A percentile compares a stretch with the other conserved stretches of the same genome.
These are phyloP conservation scores for Phyllotreta striolata DNA, from an alignment of 2,888 invertebrate species.

Conservation along the genomic window DNA sequence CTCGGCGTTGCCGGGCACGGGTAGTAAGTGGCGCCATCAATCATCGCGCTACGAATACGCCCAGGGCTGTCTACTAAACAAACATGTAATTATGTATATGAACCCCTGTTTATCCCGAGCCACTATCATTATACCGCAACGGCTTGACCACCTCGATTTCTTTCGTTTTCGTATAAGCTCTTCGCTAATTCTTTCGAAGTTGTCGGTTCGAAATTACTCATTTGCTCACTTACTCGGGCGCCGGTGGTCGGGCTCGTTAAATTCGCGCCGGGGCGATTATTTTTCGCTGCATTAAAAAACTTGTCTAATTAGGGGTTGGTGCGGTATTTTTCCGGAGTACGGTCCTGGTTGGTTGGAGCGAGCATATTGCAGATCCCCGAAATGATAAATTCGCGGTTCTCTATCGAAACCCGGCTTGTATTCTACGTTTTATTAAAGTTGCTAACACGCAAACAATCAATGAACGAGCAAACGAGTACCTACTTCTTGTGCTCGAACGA, in stretches of 20 bases:
- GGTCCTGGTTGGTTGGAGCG: constrained; percentile 20
- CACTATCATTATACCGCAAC: constrained; percentile 58
- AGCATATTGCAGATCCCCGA: constrained; percentile 43
- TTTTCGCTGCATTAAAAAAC: too few relatives aligned
- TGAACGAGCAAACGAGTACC: constrained; percentile 13
- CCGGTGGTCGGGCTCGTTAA: too few relatives aligned
- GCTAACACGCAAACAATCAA: constrained; percentile 35
- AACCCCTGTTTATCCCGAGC: constrained; percentile 61
- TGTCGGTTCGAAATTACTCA: constrained; percentile 2
- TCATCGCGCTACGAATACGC: constrained; percentile 60
- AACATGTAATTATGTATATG: constrained; percentile 64
- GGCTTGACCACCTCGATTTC: constrained; percentile 49
- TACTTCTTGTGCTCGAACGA: too few relatives aligned
- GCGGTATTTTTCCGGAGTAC: constrained; percentile 12
- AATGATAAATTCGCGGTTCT: constrained; percentile 41
- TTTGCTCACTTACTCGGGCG: constrained; percentile 3
- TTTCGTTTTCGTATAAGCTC: constrained; percentile 30
- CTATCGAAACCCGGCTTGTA: constrained; percentile 26
- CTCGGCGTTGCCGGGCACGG: constrained; percentile 41
- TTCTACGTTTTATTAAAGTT: constrained; percentile 38
- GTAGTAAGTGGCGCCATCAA: constrained; percentile 61
- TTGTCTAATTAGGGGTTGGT: not conserved
- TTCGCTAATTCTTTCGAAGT: constrained; percentile 15
- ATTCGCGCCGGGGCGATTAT: too few relatives aligned
- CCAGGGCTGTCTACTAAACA: constrained; percentile 63